Evolutionary conservation across 1,140 invertebrate species (phyloP).

Genomic region (Phenacoccus solenopsis): DNA sequence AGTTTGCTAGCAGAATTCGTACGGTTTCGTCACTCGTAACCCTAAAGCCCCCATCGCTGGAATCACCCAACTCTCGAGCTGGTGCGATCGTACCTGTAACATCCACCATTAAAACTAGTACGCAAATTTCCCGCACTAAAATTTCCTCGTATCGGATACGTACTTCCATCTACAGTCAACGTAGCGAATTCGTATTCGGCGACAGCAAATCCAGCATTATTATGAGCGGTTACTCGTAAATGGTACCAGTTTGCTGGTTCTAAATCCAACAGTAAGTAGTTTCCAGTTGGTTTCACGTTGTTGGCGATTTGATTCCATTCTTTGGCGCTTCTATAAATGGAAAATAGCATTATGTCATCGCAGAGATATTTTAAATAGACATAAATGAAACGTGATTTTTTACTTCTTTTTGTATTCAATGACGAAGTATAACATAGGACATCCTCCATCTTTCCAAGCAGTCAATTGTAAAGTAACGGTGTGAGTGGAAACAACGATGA

Average conservation of each 20-base stretch:
- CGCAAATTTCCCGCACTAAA: background rate
- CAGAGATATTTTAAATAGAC: no score
- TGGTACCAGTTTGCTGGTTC: slow-evolving; percentile 89
- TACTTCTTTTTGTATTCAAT: slow-evolving; percentile 91
- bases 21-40: slow-evolving; percentile 57
- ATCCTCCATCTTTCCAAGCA: slow-evolving; percentile 88
- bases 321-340: background rate
- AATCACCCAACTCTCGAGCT: slow-evolving; percentile 64
- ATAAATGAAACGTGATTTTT: no score
- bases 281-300: slow-evolving; percentile 77
- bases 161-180: slow-evolving; percentile 84
- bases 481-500: slow-evolving; percentile 82
- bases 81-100: slow-evolving; percentile 88
- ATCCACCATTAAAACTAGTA: slow-evolving; percentile 17
- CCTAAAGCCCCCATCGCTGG: slow-evolving; percentile 34
- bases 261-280: slow-evolving; percentile 80
- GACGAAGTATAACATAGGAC: slow-evolving; percentile 90
- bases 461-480: slow-evolving; percentile 81
- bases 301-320: slow-evolving; percentile 91
- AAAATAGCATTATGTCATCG: no score
- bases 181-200: slow-evolving; percentile 91
- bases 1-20: slow-evolving; percentile 69
- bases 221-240: slow-evolving; percentile 81
- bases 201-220: slow-evolving; percentile 88
- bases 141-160: slow-evolving; percentile 21